Conservation (phyloP, 2,113 vertebrate species). For the Sceloporus undulatus region DNA sequence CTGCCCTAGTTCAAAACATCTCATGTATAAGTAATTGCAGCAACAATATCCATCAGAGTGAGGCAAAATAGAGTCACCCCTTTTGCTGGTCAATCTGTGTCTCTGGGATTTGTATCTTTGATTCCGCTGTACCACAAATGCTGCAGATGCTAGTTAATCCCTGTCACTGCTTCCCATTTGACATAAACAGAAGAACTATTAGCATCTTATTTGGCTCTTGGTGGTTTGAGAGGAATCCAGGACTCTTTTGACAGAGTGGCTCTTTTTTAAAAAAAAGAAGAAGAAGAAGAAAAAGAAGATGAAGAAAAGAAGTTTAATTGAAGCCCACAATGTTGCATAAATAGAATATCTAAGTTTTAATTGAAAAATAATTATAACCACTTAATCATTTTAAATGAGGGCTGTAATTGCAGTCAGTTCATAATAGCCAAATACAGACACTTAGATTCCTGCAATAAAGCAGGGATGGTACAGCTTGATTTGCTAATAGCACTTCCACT, state of each 20-base stretch:
- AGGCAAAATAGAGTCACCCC: background rate
- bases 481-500: slow-evolving; percentile 94
- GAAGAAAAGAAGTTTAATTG: slow-evolving; percentile 80
- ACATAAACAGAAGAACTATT: slow-evolving; percentile 60
- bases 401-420: slow-evolving; percentile 97
- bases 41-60: background rate
- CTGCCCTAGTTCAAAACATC: background rate
- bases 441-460: slow-evolving; percentile 94
- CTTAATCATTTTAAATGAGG: slow-evolving; percentile 99
- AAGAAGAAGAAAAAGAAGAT: slow-evolving; percentile 29
- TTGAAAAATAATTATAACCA: slow-evolving; percentile 99
- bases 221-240: slow-evolving; percentile 56
- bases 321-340: slow-evolving; percentile 82
- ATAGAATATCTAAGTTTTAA: slow-evolving; percentile 99
- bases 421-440: slow-evolving; percentile 92
- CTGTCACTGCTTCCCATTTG: slow-evolving; percentile 31
- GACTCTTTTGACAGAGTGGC: slow-evolving; percentile 73
- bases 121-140: background rate
- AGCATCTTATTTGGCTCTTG: slow-evolving; percentile 52
- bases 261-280: slow-evolving; percentile 46
- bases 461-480: slow-evolving; percentile 96
- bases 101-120: slow-evolving; percentile 18
- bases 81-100: background rate
- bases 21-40: background rate
- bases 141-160: slow-evolving; percentile 43